Percentiles rank a stretch among this genome's conserved stretches.
These are phyloP conservation scores for Fukomys damarensis DNA, from an alignment of 2,113 vertebrate species.

Conservation along the genomic window DNA sequence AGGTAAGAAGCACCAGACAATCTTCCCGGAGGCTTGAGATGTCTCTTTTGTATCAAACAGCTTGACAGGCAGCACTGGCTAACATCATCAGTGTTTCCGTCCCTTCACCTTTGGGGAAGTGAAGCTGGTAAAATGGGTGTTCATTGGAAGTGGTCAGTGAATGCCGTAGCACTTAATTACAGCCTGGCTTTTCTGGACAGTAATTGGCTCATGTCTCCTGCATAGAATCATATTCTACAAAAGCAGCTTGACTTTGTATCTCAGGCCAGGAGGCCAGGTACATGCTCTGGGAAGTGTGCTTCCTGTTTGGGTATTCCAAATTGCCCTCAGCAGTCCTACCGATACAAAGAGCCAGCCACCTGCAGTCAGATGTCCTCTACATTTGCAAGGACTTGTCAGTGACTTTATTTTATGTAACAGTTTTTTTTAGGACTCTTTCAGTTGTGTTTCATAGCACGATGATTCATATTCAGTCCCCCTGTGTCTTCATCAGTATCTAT, in stretches of 20 bases:
- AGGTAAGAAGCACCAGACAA: conserved; percentile 85
- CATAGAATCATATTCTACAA: not conserved
- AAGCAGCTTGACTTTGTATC: not conserved
- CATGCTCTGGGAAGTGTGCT: not conserved
- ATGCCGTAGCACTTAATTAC: not conserved
- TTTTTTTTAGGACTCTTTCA: conserved; percentile 20
- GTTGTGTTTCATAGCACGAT: not conserved
- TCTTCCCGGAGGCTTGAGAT: not conserved
- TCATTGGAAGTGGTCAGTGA: not conserved
- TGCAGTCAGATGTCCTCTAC: not conserved
- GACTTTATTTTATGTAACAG: not conserved
- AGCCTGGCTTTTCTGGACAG: no score
- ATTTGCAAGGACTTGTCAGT: not conserved
- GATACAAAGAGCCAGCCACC: not conserved
- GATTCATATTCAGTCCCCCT: not conserved
- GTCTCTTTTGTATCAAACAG: no score
- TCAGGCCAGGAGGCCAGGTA: not conserved
- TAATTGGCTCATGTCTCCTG: not conserved
- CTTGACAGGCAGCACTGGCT: fast-evolving
- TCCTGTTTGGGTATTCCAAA: not conserved
- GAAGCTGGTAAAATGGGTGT: not conserved
- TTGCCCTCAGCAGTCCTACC: not conserved
- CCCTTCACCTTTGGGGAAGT: not conserved
- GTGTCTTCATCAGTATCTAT: not conserved
- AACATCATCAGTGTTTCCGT: no score